Evolutionary conservation across 2,797 vertebrate genomes (phyloP).

Genomic region (Babyrousa celebensis): DNA sequence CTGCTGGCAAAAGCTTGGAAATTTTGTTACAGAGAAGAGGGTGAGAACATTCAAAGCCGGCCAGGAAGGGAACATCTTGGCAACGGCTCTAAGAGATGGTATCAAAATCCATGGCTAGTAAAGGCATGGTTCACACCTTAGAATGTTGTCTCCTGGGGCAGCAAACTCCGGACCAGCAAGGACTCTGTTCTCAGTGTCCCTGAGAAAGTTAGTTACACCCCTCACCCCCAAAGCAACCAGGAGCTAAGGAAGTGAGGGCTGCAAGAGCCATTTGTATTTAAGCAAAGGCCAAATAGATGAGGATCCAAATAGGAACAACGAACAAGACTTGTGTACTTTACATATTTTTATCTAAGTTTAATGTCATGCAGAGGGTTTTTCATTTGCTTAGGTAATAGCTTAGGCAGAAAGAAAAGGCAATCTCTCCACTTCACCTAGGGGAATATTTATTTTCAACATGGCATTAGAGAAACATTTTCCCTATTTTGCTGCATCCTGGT

Average conservation of each 20-base stretch:
- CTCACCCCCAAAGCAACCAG: too few relatives aligned
- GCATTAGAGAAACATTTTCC: background rate
- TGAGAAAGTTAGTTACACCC: background rate
- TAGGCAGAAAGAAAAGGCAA: background rate
- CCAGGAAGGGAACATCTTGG: background rate
- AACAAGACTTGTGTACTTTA: background rate
- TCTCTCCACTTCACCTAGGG: background rate
- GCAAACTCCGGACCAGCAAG: background rate
- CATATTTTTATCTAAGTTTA: background rate
- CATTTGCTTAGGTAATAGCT: background rate
- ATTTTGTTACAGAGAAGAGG: background rate
- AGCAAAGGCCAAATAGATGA: background rate
- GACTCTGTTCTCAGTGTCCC: background rate
- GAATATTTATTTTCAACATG: background rate
- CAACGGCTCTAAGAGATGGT: background rate
- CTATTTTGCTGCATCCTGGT: too few relatives aligned
- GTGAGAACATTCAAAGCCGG: fast-evolving
- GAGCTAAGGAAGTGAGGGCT: fast-evolving
- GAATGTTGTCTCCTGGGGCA: background rate
- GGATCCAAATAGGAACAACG: background rate
- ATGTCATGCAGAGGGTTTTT: background rate
- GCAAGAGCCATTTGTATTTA: background rate
- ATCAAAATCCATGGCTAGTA: too few relatives aligned
- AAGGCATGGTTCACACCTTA: fast-evolving
- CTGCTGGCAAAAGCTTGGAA: background rate